Evolutionary conservation across 2,113 vertebrate species (phyloP), one percentile per base, ranked within the genome.

Genomic region (Pleuronectes platessa): DNA sequence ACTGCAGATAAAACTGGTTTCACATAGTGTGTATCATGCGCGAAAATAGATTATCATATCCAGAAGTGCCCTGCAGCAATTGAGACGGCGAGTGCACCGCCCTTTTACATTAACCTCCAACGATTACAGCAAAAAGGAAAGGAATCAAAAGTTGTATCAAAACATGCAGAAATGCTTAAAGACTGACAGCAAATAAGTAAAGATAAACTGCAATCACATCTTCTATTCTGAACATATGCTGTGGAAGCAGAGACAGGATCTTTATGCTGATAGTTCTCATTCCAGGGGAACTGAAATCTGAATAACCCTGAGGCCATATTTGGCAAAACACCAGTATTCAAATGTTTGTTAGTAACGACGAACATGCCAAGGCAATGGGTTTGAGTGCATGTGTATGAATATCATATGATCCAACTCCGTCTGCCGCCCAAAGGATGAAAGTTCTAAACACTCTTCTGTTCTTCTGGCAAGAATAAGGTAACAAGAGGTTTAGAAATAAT

Each of bases 241-340:
- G 17, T 5, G 11, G 54, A 76, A 53, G 61, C 58, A 27, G 31
- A 56, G 61, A 80, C 66, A 71, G 47, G 67, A 58, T 51, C 62
- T 81, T 76, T 54, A 24, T 24, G 20, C 20, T 24, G 20, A 24
- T 24, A 11, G 37, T 74, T 74, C n/a, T 74, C 63, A 69, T 75
- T 87, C 82, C 62, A 71, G 58, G 61, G 69, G 40, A 87, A 27
- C 61, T 59, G 4, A 74, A 81, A 80, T 82, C 54, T 55, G 69
- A 79, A 72, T 58, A 79, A 84, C 68, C 75, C 49, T 0, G 21
- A 79, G 72, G 68, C 49, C 49, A 56, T 40, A 56, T 83, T 59
- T 79, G 78, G 78, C 69, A 56, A 77, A 83, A 80, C 63, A 40
- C 15, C 35, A 55, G 26, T 45, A 81, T 66, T 40, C 24, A 20